These are phyloP conservation scores for Platycheirus albimanus DNA, from an alignment of 2,888 invertebrate genomes.

Conservation along the genomic window DNA sequence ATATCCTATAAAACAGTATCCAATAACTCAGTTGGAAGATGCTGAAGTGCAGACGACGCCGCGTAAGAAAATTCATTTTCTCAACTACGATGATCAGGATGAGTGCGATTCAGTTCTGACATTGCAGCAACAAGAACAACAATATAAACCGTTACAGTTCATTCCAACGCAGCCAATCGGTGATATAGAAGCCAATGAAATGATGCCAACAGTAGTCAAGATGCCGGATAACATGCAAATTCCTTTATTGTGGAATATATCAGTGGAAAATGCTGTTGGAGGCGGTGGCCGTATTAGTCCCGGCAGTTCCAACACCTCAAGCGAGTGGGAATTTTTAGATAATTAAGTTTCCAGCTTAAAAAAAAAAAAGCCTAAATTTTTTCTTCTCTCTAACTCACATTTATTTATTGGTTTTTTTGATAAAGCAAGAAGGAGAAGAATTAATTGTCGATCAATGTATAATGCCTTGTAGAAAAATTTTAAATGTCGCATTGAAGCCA, in stretches of 20 bases:
- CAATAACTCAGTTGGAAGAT: constrained; percentile 76
- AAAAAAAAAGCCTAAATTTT: constrained; percentile 17
- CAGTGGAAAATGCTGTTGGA: constrained; percentile 81
- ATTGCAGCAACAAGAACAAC: constrained; percentile 2
- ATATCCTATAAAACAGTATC: constrained; percentile 54
- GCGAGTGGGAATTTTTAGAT: constrained; percentile 82
- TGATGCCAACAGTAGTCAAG: constrained; percentile 74
- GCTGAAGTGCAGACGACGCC: constrained; percentile 79
- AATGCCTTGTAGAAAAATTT: too few species aligned
- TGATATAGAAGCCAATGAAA: constrained; percentile 55
- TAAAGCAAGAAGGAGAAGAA: too few species aligned
- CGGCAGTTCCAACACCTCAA: constrained; percentile 78
- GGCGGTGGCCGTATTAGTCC: constrained; percentile 40
- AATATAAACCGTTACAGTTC: constrained; percentile 75
- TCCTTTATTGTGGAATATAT: constrained; percentile 84
- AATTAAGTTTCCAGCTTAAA: constrained; percentile 75
- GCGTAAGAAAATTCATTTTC: constrained; percentile 75
- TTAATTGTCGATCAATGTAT: too few species aligned
- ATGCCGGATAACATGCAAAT: constrained; percentile 84
- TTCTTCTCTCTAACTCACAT: constrained; percentile 4
- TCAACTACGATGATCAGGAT: constrained; percentile 56
- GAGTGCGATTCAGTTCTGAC: constrained; percentile 49
- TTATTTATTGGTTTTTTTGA: background rate
- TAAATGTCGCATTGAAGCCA: too few species aligned
- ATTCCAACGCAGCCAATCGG: constrained; percentile 75